Evolutionary conservation across 2,888 invertebrate species (phyloP).

Genomic region (Epinotia nisella): DNA sequence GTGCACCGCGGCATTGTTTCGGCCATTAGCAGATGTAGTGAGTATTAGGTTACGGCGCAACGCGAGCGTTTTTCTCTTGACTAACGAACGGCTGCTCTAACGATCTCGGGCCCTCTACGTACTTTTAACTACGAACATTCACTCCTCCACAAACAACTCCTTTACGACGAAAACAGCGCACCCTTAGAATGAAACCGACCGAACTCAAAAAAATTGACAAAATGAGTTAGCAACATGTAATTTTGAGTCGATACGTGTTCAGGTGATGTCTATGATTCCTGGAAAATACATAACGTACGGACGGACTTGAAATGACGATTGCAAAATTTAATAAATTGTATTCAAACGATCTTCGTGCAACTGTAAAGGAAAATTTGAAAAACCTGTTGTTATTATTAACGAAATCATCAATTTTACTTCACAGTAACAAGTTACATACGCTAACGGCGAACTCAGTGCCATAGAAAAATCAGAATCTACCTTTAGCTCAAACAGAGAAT

Average conservation of each 20-base stretch:
- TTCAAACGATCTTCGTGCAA: background rate
- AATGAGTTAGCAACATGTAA: too few species aligned
- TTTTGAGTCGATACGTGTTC: too few species aligned
- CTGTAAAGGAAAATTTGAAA: too few species aligned
- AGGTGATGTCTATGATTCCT: background rate
- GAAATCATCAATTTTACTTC: background rate
- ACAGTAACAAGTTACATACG: background rate
- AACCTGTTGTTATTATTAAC: background rate
- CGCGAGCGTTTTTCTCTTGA: slow-evolving; percentile 62
- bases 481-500: too few species aligned
- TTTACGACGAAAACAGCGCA: background rate
- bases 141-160: background rate
- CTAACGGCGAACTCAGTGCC: too few species aligned
- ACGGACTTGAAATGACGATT: background rate
- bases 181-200: too few species aligned
- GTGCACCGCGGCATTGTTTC: slow-evolving; percentile 68
- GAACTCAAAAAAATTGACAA: too few species aligned
- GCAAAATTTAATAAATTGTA: too few species aligned
- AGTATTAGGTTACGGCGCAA: slow-evolving; percentile 51
- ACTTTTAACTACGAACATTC: slow-evolving; percentile 10
- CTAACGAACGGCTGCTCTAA: slow-evolving; percentile 65
- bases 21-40: slow-evolving; percentile 65
- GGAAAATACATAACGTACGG: background rate
- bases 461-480: too few species aligned
- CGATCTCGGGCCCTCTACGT: background rate